Conservation (phyloP, 2,888 invertebrate genomes). For the Rambutsinella grinnellia region DNA sequence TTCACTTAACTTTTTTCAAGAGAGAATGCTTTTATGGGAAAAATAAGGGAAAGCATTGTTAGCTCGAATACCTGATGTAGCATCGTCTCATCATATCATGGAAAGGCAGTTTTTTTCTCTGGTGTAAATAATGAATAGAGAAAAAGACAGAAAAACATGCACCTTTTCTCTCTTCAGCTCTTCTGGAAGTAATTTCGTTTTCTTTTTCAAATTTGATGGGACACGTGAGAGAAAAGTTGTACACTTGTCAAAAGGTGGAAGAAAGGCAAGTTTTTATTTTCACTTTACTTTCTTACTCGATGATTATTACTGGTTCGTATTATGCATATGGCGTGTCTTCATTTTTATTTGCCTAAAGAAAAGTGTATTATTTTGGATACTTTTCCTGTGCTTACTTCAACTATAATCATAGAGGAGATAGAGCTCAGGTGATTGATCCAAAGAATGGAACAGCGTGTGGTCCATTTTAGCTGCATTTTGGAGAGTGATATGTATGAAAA, state of each 20-base stretch:
- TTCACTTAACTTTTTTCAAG: conserved; percentile 34
- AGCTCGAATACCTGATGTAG: neutral
- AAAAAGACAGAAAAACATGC: conserved; percentile 12
- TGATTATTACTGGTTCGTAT: conserved; percentile 2
- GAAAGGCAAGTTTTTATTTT: conserved; percentile 39
- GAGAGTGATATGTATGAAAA: no score
- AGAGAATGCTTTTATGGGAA: conserved; percentile 21
- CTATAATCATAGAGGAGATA: no score
- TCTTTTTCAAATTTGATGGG: conserved; percentile 21
- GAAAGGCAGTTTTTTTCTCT: neutral
- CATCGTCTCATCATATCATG: conserved; percentile 1
- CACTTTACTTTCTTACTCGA: conserved; percentile 11
- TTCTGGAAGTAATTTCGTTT: neutral
- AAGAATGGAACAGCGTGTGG: conserved; percentile 45
- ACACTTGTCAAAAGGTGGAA: conserved; percentile 39
- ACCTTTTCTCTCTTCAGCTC: conserved; percentile 3
- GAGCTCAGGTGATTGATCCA: conserved; percentile 46
- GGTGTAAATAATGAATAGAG: conserved; percentile 13
- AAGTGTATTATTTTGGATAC: no score
- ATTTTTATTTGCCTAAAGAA: no score
- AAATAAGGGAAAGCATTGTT: conserved; percentile 34
- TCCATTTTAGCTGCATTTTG: no score
- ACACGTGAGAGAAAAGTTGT: conserved; percentile 44
- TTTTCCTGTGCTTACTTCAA: no score
- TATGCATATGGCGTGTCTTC: neutral